These are phyloP conservation scores for Centropristis striata DNA, from an alignment of 2,113 vertebrate species.

Conservation along the genomic window DNA sequence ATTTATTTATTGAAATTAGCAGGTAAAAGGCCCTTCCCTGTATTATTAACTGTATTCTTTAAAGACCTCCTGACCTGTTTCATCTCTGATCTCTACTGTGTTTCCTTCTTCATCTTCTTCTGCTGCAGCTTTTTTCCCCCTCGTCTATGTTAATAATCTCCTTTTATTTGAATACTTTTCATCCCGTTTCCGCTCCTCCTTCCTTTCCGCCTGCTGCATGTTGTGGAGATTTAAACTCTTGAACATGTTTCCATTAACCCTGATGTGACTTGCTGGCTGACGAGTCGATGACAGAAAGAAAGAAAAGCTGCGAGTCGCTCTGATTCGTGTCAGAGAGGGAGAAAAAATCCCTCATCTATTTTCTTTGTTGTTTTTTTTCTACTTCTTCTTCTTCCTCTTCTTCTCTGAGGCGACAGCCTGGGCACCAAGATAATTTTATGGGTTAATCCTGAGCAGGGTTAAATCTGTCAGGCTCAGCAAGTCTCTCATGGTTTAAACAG, in stretches of 20 bases:
- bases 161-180: background rate
- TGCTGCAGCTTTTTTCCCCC: background rate
- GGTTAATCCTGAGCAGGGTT: conserved; percentile 72
- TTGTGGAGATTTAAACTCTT: conserved; percentile 34
- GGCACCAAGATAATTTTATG: conserved; percentile 68
- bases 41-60: too few relatives aligned
- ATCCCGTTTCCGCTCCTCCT: conserved; percentile 35
- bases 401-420: conserved; percentile 52
- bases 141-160: conserved; percentile 14
- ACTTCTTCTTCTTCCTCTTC: background rate
- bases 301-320: conserved; percentile 8
- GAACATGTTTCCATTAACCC: conserved; percentile 63
- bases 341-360: conserved; percentile 3
- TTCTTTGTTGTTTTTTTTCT: conserved; percentile 14
- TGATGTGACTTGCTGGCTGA: conserved; percentile 64
- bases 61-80: conserved; percentile 41
- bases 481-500: conserved; percentile 77
- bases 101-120: conserved; percentile 14
- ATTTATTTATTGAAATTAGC: too few relatives aligned
- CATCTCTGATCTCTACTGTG: background rate
- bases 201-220: conserved; percentile 47
- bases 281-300: conserved; percentile 27
- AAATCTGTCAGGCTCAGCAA: conserved; percentile 72
- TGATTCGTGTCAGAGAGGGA: background rate
- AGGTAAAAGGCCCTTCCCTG: too few relatives aligned